Conservation (phyloP, 53 echinoderm and acorn worm species). For the Holothuria leucospilota region DNA sequence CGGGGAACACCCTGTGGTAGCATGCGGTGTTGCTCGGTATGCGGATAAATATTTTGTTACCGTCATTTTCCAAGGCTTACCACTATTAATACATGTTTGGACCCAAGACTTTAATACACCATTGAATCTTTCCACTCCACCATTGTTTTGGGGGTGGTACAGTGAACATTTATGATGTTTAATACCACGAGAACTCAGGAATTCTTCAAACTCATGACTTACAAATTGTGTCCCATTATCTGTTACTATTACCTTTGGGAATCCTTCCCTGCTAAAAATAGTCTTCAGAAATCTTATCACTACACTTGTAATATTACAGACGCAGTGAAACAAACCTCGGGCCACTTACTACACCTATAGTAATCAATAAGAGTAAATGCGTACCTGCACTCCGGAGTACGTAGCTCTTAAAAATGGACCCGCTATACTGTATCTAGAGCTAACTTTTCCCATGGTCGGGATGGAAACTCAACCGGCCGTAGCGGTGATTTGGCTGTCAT, state of each 20-base stretch:
- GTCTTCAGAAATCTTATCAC: not conserved
- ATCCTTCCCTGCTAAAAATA: no score
- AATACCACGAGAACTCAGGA: no score
- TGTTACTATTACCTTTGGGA: no score
- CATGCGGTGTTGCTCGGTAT: not conserved
- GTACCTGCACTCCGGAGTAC: not conserved
- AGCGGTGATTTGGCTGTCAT: not conserved
- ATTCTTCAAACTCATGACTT: no score
- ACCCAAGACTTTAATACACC: not conserved
- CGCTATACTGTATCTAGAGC: not conserved
- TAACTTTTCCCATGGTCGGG: not conserved
- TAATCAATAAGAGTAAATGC: not conserved
- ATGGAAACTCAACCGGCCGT: not conserved
- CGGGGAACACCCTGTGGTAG: not conserved
- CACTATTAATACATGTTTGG: not conserved
- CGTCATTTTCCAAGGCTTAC: not conserved
- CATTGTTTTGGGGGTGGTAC: no score
- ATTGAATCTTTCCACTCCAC: not conserved
- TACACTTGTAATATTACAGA: no score
- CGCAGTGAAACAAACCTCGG: not conserved
- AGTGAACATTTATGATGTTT: no score
- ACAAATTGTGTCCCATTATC: no score
- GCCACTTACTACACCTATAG: not conserved
- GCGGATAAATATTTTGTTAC: not conserved
- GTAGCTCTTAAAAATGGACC: no score